A percentile compares a stretch with the other conserved stretches of the same genome.
phyloP scores from a whole-genome alignment of 2,113 vertebrate species.

The Eudyptes chrysolophus region DNA sequence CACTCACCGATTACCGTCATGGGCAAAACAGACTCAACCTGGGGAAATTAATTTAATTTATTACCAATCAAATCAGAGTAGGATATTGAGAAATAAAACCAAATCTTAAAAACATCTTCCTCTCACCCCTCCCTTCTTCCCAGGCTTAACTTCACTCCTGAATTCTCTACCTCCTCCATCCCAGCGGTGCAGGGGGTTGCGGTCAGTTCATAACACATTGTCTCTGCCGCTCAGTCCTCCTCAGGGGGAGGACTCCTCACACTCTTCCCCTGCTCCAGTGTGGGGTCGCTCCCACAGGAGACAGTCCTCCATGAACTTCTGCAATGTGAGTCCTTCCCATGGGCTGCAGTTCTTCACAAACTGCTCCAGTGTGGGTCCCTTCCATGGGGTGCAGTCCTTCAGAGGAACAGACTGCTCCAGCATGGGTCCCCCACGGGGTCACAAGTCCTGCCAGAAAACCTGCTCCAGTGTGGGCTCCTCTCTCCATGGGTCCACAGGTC shows the following conservation, averaged over 20 bases:
- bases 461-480: rapidly evolving
- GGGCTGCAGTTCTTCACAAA: rapidly evolving
- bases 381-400: neutral
- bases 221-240: neutral
- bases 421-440: too few species aligned
- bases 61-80: neutral
- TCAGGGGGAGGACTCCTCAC: neutral
- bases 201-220: neutral
- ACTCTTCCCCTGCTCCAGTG: neutral
- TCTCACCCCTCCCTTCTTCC: neutral
- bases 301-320: neutral
- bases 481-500: rapidly evolving
- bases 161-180: neutral
- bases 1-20: rapidly evolving
- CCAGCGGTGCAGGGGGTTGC: rapidly evolving
- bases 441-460: neutral
- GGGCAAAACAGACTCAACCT: rapidly evolving
- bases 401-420: neutral
- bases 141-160: rapidly evolving
- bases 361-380: neutral
- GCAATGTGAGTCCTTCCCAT: neutral
- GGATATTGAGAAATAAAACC: neutral
- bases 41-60: neutral
- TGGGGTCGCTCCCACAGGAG: too few species aligned
- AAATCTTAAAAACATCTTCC: neutral